Conservation (phyloP, 2,797 vertebrate genomes). For the Enteromius radiatus region DNA sequence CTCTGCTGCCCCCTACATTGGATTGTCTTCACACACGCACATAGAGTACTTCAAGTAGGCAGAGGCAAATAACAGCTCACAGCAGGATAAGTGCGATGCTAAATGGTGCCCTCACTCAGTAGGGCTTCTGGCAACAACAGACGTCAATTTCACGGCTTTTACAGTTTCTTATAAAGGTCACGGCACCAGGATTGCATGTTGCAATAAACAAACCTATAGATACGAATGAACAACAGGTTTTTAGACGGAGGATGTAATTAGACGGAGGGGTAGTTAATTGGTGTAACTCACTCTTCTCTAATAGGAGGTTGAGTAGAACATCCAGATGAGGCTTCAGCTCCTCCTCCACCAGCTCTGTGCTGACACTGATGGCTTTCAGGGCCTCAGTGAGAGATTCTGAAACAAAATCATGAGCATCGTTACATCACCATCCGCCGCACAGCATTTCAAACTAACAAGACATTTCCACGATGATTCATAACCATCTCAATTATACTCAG, state of each 20-base stretch:
- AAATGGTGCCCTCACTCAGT: conserved; percentile 31
- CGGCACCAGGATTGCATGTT: not conserved
- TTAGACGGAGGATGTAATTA: conserved; percentile 6
- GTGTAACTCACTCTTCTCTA: conserved; percentile 77
- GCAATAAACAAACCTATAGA: not conserved
- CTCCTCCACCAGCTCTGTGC: conserved; percentile 77
- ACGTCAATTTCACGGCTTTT: not conserved
- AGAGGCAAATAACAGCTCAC: conserved; percentile 37
- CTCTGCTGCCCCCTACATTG: conserved; percentile 38
- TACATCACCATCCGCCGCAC: not conserved
- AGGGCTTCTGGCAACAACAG: conserved; percentile 3
- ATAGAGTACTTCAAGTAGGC: conserved; percentile 18
- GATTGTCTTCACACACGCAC: conserved; percentile 36
- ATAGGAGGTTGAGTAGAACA: conserved; percentile 69
- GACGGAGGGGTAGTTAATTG: conserved; percentile 2
- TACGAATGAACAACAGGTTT: not conserved
- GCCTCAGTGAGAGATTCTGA: conserved; percentile 75
- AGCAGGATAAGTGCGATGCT: not conserved
- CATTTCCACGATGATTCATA: not conserved
- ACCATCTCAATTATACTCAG: not conserved
- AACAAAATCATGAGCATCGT: conserved; percentile 49
- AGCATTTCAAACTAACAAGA: conserved; percentile 31
- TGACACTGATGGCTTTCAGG: conserved; percentile 78
- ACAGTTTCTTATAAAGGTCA: not conserved
- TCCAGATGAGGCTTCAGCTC: conserved; percentile 79